Evolutionary conservation across 2,113 vertebrate genomes (phyloP).

Genomic region (Pteronura brasiliensis): DNA sequence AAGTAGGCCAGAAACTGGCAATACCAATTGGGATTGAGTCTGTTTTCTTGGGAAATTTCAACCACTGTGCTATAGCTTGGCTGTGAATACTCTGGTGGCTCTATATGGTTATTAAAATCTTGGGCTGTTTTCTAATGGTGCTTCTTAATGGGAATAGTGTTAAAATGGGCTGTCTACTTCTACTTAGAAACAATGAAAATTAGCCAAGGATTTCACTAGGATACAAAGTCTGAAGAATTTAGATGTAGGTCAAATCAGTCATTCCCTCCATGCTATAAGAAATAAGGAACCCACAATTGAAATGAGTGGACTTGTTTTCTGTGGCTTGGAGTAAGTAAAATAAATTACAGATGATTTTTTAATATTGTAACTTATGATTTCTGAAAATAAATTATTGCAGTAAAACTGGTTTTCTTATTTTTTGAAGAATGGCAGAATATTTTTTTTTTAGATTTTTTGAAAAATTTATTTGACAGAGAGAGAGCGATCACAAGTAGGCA

Average conservation of each 20-base stretch:
- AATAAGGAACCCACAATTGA: background rate
- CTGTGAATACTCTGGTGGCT: background rate
- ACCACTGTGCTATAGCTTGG: background rate
- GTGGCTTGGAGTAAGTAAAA: background rate
- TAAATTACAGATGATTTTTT: background rate
- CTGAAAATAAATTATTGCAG: background rate
- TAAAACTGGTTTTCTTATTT: background rate
- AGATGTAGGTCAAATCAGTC: background rate
- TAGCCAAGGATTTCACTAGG: background rate
- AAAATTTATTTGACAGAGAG: too few species aligned
- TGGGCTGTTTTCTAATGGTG: background rate
- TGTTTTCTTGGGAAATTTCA: background rate
- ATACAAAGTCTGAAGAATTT: background rate
- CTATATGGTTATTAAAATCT: background rate
- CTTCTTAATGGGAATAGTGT: background rate
- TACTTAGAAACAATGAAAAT: background rate
- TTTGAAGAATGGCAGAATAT: background rate
- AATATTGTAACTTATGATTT: background rate
- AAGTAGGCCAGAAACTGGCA: background rate
- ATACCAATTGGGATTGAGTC: background rate
- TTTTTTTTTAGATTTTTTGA: too few species aligned
- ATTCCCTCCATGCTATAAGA: background rate
- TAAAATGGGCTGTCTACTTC: background rate
- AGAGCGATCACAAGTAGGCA: too few species aligned
- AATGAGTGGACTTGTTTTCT: background rate